phyloP scores from a whole-genome alignment of 2,113 vertebrate species.

The Brevimyrus niger region DNA sequence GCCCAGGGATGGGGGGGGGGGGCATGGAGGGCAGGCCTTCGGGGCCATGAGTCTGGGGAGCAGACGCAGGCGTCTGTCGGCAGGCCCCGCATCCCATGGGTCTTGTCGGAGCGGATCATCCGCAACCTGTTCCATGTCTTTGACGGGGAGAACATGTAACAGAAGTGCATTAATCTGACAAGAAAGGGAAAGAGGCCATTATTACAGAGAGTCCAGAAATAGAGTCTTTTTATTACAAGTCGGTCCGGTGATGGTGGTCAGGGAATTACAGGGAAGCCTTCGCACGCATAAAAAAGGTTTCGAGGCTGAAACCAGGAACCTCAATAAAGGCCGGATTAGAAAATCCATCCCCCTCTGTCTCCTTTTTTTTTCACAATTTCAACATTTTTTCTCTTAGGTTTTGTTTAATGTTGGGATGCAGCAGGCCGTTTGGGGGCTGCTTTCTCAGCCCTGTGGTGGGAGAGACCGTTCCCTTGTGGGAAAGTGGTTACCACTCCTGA shows the following conservation, averaged over 20 bases:
- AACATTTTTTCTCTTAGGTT: slow-evolving; percentile 52
- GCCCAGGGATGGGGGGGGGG: background rate
- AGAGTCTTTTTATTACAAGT: slow-evolving; percentile 72
- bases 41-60: background rate
- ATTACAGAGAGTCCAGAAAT: slow-evolving; percentile 78
- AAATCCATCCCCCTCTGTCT: slow-evolving; percentile 65
- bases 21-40: background rate
- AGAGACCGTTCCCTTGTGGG: slow-evolving; percentile 72
- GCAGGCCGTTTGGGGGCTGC: slow-evolving; percentile 67
- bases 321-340: slow-evolving; percentile 78
- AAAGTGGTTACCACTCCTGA: slow-evolving; percentile 65
- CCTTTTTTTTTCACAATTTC: slow-evolving; percentile 55
- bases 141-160: slow-evolving; percentile 27
- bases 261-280: slow-evolving; percentile 71
- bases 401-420: slow-evolving; percentile 42
- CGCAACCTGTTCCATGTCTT: slow-evolving; percentile 18
- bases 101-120: background rate
- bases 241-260: slow-evolving; percentile 66
- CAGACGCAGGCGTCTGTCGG: background rate
- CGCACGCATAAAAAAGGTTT: slow-evolving; percentile 74
- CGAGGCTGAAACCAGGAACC: slow-evolving; percentile 69
- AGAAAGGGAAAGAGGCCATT: slow-evolving; percentile 65
- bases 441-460: slow-evolving; percentile 67
- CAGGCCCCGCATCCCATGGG: background rate
- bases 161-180: slow-evolving; percentile 56